phyloP scores from a whole-genome alignment of 1,140 invertebrate species.

The Conus betulinus region DNA sequence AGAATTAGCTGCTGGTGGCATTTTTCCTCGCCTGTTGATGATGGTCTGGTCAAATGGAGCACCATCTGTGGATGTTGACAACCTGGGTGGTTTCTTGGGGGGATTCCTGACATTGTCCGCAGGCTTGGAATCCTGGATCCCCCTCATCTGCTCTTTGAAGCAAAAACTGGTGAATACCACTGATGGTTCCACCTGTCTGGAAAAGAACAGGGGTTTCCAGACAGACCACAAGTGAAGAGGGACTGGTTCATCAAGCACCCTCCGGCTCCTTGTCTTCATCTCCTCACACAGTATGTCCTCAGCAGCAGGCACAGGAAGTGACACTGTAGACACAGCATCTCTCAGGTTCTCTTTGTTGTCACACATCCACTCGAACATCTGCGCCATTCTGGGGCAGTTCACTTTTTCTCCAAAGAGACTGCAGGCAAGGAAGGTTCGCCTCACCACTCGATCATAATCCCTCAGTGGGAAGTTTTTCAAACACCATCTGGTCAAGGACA shows the following conservation, averaged over 20 bases:
- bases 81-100: neutral
- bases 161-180: too few species aligned
- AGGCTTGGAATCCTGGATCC: neutral
- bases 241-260: neutral
- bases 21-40: too few species aligned
- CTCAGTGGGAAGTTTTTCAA: neutral
- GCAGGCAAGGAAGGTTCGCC: neutral
- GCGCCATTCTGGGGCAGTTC: neutral
- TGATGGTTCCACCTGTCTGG: too few species aligned
- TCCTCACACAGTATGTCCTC: neutral
- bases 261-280: neutral
- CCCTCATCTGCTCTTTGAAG: neutral
- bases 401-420: constrained; percentile 8
- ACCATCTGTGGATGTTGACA: neutral
- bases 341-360: neutral
- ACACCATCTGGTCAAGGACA: neutral
- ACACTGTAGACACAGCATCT: neutral
- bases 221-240: neutral
- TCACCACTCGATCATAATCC: neutral
- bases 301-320: neutral
- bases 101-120: neutral
- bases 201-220: neutral
- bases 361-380: neutral
- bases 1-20: too few species aligned
- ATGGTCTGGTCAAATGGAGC: neutral